phyloP scores from a whole-genome alignment of 2,113 vertebrate genomes.

The Toxotes chatareus region DNA sequence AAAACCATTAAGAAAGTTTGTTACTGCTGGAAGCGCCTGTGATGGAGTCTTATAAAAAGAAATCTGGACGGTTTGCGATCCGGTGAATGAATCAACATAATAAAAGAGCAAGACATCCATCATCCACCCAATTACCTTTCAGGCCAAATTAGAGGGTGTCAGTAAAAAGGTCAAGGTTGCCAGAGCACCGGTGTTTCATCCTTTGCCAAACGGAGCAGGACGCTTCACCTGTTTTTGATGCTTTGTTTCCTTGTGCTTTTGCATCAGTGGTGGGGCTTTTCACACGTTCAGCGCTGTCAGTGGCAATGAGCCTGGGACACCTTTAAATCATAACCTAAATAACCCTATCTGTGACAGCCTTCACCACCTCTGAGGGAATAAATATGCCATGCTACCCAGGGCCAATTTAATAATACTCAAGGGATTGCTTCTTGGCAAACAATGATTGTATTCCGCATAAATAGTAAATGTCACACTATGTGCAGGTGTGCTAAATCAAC shows the following conservation, averaged over 20 bases:
- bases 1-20: slow-evolving; percentile 49
- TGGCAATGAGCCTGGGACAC: background rate
- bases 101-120: slow-evolving; percentile 75
- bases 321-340: slow-evolving; percentile 38
- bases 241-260: slow-evolving; percentile 19
- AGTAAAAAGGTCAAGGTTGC: slow-evolving; percentile 70
- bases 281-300: slow-evolving; percentile 21
- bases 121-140: slow-evolving; percentile 75
- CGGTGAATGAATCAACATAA: slow-evolving; percentile 70
- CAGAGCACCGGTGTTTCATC: slow-evolving; percentile 23
- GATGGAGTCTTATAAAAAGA: slow-evolving; percentile 59
- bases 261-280: slow-evolving; percentile 1
- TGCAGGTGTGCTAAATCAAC: slow-evolving; percentile 36
- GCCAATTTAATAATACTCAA: slow-evolving; percentile 49
- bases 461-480: slow-evolving; percentile 41
- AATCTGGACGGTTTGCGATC: slow-evolving; percentile 60
- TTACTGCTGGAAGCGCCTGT: slow-evolving; percentile 40
- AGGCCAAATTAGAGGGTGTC: slow-evolving; percentile 68
- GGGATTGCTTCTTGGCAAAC: slow-evolving; percentile 41
- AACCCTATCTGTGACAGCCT: slow-evolving; percentile 45
- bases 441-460: slow-evolving; percentile 38
- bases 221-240: slow-evolving; percentile 27
- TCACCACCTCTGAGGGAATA: slow-evolving; percentile 34
- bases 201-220: slow-evolving; percentile 21
- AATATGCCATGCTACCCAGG: slow-evolving; percentile 35